Base-by-base conservation (phyloP, 2,113 vertebrate genomes). In the Zapornia atra region DNA sequence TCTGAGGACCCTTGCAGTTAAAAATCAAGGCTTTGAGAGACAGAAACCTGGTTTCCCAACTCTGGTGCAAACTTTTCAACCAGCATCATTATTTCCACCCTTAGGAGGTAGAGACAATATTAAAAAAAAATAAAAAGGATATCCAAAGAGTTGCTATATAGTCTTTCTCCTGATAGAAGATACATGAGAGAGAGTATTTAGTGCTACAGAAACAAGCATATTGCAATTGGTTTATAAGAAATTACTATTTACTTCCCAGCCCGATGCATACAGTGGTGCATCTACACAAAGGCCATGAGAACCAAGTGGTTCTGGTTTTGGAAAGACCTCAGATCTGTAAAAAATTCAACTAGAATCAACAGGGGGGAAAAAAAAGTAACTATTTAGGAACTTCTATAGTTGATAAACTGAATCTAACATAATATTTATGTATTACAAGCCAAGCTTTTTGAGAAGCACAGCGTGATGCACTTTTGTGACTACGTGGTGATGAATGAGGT, bases 121-220 rank as follows among this genome's bases (percentile, higher is more conserved):
- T 75, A 40, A 56, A 29, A 83, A 42, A 9, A 3, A 63, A 63
- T 71, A 40, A 56, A 29, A 83, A 42, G 1, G 4, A 31, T 31
- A 38, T 3, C 44, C 44, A 40, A 46, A 33, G 5, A 15, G 14
- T 2, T 38, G 24, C 5, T 26, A 14, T 24, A 11, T 1, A 44
- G 36, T 3, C 11, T 69, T 82, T 76, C 85, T 57, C 42, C 25
- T 26, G 31, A 31, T 16, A 10, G 4, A 33, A 15, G 21, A 11
- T 7, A 71, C 1, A 0, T 54, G 10, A 80, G 26, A 70, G 5
- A 9, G 0, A 11, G 5, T 7, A 60, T 12, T 17, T 36, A 77
- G 33, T 0, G 2, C 16, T 59, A 21, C 5, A 15, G 19, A 70
- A 81, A 76, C 10, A 18, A 70, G 77, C 68, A 64, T 25, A 68